A percentile compares a stretch with the other conserved stretches of the same genome.
Evolutionary conservation across 2,113 vertebrate species (phyloP).

Genomic region (Paralichthys olivaceus): DNA sequence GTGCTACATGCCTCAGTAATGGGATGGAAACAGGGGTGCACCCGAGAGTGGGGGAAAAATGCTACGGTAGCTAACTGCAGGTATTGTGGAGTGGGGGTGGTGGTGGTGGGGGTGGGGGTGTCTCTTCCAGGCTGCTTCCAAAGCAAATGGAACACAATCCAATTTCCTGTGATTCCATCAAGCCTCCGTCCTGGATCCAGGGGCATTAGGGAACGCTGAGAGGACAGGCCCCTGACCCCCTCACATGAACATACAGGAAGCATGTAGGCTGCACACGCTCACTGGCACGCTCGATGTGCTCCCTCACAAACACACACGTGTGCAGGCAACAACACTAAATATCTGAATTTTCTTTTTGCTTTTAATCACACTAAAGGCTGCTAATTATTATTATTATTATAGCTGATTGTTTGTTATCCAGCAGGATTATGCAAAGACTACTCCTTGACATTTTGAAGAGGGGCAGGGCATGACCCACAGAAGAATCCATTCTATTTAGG

Average conservation of each 20-base stretch:
- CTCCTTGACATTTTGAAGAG: too few species aligned
- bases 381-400: background rate
- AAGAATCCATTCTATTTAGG: too few species aligned
- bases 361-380: too few species aligned
- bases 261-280: conserved; percentile 37
- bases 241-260: conserved; percentile 80
- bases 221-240: conserved; percentile 87
- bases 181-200: conserved; percentile 84
- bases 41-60: conserved; percentile 6
- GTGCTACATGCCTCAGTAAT: conserved; percentile 89
- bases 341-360: background rate
- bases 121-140: conserved; percentile 87
- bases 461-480: too few species aligned
- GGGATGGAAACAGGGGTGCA: conserved; percentile 88
- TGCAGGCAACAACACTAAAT: background rate
- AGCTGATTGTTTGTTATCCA: too few species aligned
- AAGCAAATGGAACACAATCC: conserved; percentile 98
- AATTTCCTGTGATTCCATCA: conserved; percentile 99
- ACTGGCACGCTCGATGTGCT: conserved; percentile 4
- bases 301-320: conserved; percentile 8
- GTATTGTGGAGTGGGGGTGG: conserved; percentile 31
- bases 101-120: conserved; percentile 23
- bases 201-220: conserved; percentile 90
- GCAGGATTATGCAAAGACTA: too few species aligned
- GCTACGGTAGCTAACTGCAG: conserved; percentile 43